Conservation (phyloP, 2,797 vertebrate genomes). For the Scarus forsteni region DNA sequence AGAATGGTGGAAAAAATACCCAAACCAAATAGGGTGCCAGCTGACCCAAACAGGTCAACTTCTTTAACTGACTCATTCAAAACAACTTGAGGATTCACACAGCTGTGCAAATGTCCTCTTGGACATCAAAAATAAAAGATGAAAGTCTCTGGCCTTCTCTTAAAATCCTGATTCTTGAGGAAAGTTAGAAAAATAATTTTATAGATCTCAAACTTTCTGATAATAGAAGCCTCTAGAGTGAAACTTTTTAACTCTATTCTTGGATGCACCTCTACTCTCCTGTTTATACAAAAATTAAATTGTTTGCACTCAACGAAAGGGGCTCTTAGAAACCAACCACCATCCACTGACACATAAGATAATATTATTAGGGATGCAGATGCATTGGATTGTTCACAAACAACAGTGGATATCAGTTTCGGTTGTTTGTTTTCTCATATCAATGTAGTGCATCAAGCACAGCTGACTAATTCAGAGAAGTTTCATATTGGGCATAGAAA, state of each 20-base stretch:
- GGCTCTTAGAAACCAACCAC: not conserved
- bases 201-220: not conserved
- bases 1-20: too few species aligned
- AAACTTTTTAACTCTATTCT: not conserved
- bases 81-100: too few species aligned
- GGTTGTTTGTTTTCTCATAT: too few species aligned
- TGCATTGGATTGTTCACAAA: too few species aligned
- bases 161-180: not conserved
- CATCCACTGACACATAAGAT: not conserved
- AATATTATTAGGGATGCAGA: not conserved
- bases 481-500: too few species aligned
- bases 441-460: too few species aligned
- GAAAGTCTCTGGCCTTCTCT: not conserved
- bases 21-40: too few species aligned
- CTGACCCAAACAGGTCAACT: too few species aligned
- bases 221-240: not conserved
- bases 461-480: too few species aligned
- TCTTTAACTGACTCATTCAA: too few species aligned
- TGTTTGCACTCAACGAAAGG: not conserved
- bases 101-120: not conserved
- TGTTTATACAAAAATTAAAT: constrained; percentile 13
- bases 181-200: not conserved
- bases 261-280: not conserved
- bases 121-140: not conserved
- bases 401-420: too few species aligned